A percentile compares a stretch with the other conserved stretches of the same genome.
Conservation (phyloP, 2,888 invertebrate genomes). For the Gastracanthus pulcherrimus region DNA sequence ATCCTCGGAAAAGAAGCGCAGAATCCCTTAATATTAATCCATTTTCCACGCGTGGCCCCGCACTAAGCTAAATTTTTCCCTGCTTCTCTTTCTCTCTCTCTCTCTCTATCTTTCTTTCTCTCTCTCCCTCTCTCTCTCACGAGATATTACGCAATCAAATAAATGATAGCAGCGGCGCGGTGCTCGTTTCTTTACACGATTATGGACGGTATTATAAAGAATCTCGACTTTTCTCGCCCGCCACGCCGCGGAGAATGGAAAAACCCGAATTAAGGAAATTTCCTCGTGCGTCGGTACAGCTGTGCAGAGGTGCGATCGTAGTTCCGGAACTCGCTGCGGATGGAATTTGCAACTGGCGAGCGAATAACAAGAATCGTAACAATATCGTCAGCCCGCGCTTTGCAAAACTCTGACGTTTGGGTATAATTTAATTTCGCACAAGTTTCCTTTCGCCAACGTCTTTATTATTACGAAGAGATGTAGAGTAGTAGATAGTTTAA, state of each 20-base stretch:
- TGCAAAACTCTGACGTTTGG: too few species aligned
- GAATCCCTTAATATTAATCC: conserved; percentile 36
- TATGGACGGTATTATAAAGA: conserved; percentile 51
- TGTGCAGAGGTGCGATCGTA: conserved; percentile 1
- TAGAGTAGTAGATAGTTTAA: too few species aligned
- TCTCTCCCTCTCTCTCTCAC: neutral
- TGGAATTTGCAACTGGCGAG: neutral
- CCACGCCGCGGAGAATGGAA: conserved; percentile 24
- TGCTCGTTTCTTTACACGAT: conserved; percentile 43
- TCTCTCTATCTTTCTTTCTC: too few species aligned
- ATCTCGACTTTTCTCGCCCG: conserved; percentile 33
- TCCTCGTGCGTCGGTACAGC: neutral
- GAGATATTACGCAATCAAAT: conserved; percentile 58
- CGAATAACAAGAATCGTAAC: conserved; percentile 33
- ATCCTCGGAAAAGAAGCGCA: neutral
- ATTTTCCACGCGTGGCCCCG: neutral
- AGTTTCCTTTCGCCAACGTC: too few species aligned
- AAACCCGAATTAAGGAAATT: conserved; percentile 56
- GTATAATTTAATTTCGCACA: too few species aligned
- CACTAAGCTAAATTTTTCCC: neutral
- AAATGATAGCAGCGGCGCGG: conserved; percentile 46
- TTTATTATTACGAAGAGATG: too few species aligned
- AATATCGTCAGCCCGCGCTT: neutral
- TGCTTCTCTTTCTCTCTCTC: neutral
- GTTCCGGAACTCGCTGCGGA: neutral